Evolutionary conservation across 2,888 invertebrate species (phyloP), one percentile per base, ranked within the genome.

Genomic region (Cremastinae sp.): DNA sequence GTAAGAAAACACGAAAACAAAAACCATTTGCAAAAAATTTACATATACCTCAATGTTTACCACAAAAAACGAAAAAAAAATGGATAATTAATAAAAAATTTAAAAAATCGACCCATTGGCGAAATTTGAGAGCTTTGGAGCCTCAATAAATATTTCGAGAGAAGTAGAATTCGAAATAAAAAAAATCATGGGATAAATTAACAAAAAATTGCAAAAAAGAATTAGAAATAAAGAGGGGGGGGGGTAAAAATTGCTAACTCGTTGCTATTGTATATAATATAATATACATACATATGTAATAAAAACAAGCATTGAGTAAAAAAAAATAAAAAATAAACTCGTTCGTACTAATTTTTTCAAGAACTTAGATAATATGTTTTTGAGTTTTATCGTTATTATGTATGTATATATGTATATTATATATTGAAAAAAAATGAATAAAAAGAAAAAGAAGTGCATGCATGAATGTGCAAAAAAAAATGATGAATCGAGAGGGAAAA

Each of bases 291-390:
- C 71, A 78, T 69, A 75, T 72, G 71, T 79, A 74, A 28, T 28
- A 28, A 28, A 28, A 28, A 28, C 2, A 28, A 28, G 28, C 5
- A 28, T 28, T 28, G 28, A 70, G 78, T n/a, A 65, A 76, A 22
- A 66, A 61, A 64, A 74, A 71, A 72, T 80, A 79, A 79, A 66
- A 79, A 70, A 65, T 78, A 78, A 79, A 78, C 66, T 79, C 74
- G 71, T 79, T 82, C 81, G 71, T 80, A 80, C 71, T 78, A 74
- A 82, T 79, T 79, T 80, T 68, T 79, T 70, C 74, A 80, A 76
- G 28, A 76, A 75, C 66, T 75, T 36, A 68, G 58, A 61, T 20
- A 54, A 28, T 20, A 49, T 12, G 38, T 68, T 58, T 58, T 56
- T 58, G 14, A 47, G 53, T 69, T 59, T 53, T 16, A 58, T 58